Percentiles rank a stretch among this genome's conserved stretches.
These are phyloP conservation scores for Drosophila gunungcola DNA, from an alignment of 1,140 invertebrate genomes.

Conservation along the genomic window DNA sequence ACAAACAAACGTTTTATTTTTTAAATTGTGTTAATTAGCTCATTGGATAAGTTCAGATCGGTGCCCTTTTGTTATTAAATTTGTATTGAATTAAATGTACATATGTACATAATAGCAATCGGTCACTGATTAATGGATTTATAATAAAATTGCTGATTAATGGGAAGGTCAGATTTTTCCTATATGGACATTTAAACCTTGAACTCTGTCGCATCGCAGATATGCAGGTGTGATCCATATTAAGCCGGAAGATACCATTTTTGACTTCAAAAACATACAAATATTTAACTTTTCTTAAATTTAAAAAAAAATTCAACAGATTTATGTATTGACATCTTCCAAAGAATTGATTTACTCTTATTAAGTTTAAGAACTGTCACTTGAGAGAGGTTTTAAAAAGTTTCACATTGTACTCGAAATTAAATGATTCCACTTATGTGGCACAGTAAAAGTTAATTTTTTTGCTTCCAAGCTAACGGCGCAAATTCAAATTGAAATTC, in stretches of 20 bases:
- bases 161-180: constrained; percentile 2
- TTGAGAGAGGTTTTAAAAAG: neutral
- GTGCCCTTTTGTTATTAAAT: constrained; percentile 19
- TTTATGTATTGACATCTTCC: no score
- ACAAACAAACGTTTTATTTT: constrained; percentile 13
- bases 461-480: constrained; percentile 24
- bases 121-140: constrained; percentile 19
- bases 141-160: constrained; percentile 4
- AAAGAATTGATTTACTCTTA: no score
- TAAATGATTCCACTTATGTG: neutral
- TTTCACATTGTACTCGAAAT: neutral
- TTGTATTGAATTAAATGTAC: constrained; percentile 9
- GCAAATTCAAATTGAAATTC: constrained; percentile 37
- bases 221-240: constrained; percentile 8
- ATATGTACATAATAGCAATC: neutral
- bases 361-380: no score
- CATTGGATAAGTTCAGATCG: constrained; percentile 23
- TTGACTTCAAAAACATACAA: neutral
- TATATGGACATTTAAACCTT: constrained; percentile 12
- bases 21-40: constrained; percentile 19
- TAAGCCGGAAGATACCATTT: neutral
- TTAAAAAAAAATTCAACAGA: no score
- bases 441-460: constrained; percentile 2
- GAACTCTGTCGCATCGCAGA: constrained; percentile 10
- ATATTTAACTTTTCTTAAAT: no score